phyloP scores from a whole-genome alignment of 1,140 invertebrate genomes.

The Diploscapter pachys region DNA sequence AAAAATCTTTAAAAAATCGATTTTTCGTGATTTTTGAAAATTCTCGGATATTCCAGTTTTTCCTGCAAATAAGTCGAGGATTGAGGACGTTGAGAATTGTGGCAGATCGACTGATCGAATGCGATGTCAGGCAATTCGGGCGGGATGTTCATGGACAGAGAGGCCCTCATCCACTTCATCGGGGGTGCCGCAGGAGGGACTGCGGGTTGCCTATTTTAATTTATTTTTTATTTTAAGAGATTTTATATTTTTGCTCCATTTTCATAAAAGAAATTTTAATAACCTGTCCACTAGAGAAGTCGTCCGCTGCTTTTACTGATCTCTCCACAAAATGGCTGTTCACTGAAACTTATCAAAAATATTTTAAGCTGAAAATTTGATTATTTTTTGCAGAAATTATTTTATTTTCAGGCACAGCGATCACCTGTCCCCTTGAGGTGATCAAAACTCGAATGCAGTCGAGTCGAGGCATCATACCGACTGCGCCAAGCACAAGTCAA shows the following conservation, averaged over 20 bases:
- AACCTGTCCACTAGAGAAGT: no score
- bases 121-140: neutral
- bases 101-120: no score
- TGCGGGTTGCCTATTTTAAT: slow-evolving; percentile 75
- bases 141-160: slow-evolving; percentile 36
- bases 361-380: neutral
- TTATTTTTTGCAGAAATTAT: slow-evolving; percentile 6
- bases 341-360: no score
- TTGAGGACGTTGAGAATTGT: no score
- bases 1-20: no score
- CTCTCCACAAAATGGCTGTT: no score
- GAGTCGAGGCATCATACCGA: slow-evolving; percentile 68
- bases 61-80: no score
- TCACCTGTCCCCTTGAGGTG: slow-evolving; percentile 96
- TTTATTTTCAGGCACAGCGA: slow-evolving; percentile 45
- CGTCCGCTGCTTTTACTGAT: no score
- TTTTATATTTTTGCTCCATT: neutral
- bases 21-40: no score
- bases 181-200: slow-evolving; percentile 75
- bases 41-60: no score
- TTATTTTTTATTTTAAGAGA: slow-evolving; percentile 8
- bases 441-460: slow-evolving; percentile 96
- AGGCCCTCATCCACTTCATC: slow-evolving; percentile 43
- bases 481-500: slow-evolving; percentile 59
- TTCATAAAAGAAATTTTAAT: neutral